phyloP scores from a whole-genome alignment of 2,888 invertebrate genomes.

The Platycheirus albimanus region DNA sequence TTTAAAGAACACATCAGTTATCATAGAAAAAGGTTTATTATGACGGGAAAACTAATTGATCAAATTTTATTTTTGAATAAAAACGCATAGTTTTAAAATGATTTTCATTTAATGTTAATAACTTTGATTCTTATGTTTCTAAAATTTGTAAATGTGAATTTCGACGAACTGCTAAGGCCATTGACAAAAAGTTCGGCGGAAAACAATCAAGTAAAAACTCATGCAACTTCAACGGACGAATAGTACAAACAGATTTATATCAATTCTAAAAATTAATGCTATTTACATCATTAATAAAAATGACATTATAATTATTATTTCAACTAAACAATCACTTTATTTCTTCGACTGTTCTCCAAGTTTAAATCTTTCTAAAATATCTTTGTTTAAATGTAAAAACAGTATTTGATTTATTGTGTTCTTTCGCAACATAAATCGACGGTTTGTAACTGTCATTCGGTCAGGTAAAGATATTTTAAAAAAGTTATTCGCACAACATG shows the following conservation, averaged over 20 bases:
- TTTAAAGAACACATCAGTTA: constrained; percentile 79
- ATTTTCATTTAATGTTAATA: no score
- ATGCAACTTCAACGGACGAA: no score
- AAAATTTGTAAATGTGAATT: no score
- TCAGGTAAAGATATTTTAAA: constrained; percentile 50
- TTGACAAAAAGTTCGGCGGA: no score
- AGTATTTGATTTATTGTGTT: constrained; percentile 49
- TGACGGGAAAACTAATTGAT: constrained; percentile 79
- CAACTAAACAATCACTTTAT: constrained; percentile 22
- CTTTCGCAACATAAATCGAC: constrained; percentile 64
- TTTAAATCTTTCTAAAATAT: constrained; percentile 40
- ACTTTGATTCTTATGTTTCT: no score
- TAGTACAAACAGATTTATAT: no score
- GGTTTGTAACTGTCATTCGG: constrained; percentile 37
- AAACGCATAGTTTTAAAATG: neutral
- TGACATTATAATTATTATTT: neutral
- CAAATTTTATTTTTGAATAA: constrained; percentile 79
- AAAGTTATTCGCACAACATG: constrained; percentile 75
- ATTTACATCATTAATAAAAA: no score
- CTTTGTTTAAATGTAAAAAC: constrained; percentile 62
- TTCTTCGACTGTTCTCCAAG: constrained; percentile 28
- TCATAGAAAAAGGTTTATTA: constrained; percentile 79
- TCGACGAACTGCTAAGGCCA: no score
- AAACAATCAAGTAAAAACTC: no score
- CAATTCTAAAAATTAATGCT: no score